Percentiles rank a stretch among this genome's conserved stretches.
Evolutionary conservation across 2,113 vertebrate genomes (phyloP).

Genomic region (Aspidoscelis tigris): DNA sequence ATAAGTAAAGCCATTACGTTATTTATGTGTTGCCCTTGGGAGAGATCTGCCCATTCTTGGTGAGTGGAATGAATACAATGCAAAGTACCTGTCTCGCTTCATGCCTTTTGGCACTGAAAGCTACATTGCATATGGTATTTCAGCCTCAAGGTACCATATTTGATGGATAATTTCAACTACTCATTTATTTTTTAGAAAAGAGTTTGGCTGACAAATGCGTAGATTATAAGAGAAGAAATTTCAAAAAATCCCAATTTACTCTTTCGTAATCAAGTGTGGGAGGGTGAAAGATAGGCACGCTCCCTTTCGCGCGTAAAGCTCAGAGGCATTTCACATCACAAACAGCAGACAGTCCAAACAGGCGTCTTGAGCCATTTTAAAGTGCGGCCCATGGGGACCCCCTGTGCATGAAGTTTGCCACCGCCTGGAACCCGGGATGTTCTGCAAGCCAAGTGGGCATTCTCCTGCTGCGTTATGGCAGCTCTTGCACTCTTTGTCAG

Average conservation of each 20-base stretch:
- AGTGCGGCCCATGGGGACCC: too few species aligned
- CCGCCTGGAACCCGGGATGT: not conserved
- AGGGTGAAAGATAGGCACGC: not conserved
- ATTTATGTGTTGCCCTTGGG: not conserved
- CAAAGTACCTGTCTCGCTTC: not conserved
- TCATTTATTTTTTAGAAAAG: constrained; percentile 2
- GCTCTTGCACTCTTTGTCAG: too few species aligned
- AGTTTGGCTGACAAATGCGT: not conserved
- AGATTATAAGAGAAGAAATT: too few species aligned
- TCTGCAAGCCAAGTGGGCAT: not conserved
- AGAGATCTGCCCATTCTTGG: constrained; percentile 15
- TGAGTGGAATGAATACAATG: constrained; percentile 10
- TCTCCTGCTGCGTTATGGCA: not conserved
- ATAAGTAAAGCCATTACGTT: not conserved
- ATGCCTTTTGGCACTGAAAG: not conserved
- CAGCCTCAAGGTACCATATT: not conserved
- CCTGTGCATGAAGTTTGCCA: not conserved
- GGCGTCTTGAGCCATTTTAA: too few species aligned
- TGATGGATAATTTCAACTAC: constrained; percentile 3
- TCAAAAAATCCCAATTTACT: not conserved
- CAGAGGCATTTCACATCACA: not conserved
- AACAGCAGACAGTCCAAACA: not conserved
- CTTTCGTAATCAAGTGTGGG: not conserved
- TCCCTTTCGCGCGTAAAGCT: not conserved
- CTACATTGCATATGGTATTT: not conserved